phyloP scores from a whole-genome alignment of 2,113 vertebrate species.

The Origma solitaria region DNA sequence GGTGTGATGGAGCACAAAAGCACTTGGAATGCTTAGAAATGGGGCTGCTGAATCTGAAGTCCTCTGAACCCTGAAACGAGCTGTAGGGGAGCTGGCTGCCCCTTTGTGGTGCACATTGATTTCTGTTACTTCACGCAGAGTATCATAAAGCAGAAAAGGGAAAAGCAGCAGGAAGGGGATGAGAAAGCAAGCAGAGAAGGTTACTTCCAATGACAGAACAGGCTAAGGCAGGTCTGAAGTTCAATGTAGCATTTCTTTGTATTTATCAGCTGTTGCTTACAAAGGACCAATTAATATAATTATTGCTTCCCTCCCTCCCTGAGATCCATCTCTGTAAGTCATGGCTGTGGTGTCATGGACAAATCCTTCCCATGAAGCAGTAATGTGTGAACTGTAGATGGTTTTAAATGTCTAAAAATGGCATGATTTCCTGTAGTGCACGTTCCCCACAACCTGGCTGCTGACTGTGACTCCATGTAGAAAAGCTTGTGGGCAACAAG shows the following conservation, averaged over 20 bases:
- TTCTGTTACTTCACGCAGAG: background rate
- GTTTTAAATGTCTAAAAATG: background rate
- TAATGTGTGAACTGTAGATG: background rate
- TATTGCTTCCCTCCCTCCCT: accelerated
- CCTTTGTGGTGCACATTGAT: background rate
- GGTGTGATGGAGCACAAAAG: background rate
- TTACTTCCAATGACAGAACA: background rate
- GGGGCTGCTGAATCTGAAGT: accelerated
- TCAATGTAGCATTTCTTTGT: background rate
- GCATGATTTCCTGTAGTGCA: background rate
- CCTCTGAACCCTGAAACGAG: accelerated
- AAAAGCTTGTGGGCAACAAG: background rate
- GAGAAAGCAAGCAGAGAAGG: background rate
- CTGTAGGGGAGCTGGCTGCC: background rate
- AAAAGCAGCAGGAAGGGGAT: background rate
- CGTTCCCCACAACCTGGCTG: accelerated
- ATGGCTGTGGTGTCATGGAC: background rate
- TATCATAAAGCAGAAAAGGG: background rate
- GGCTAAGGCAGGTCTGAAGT: background rate
- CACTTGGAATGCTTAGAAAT: background rate
- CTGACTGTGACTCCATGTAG: background rate
- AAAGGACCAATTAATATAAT: background rate
- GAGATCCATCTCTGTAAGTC: background rate
- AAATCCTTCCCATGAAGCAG: background rate
- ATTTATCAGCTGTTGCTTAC: background rate